Evolutionary conservation across 2,888 invertebrate genomes (phyloP), one percentile per base, ranked within the genome.

Genomic region (Luffia ferchaultella): DNA sequence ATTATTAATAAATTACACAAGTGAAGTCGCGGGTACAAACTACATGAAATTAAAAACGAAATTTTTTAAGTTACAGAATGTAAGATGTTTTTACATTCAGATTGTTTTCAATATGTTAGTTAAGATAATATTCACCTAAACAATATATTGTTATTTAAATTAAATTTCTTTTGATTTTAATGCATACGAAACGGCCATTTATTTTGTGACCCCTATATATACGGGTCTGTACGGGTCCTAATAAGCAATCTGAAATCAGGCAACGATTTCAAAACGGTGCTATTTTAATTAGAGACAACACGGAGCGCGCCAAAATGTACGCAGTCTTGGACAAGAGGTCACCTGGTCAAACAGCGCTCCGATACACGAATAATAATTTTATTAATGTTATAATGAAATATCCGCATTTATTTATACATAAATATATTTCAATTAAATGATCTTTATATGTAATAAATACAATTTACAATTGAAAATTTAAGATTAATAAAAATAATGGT

Each of bases 241-340:
- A 80, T 79, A 74, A 48, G 42, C 48, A 79, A 82, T 82, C 80
- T 80, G 77, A 76, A 80, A 69, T 75, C 80, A 80, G 79, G 80
- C 82, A 79, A 73, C 78, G 80, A 44, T 43, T n/a, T 78, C 79
- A 80, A 80, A 79, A 79, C 76, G 72, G 67, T 74, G 73, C 79
- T 78, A 43, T 79, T 80, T 75, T 63, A 49, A 61, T 70, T 59
- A 65, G 64, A 65, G 64, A 70, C 30, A 67, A 70, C 70, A 46
- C 41, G 49, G 42, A 73, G 73, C 69, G 74, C 74, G 73, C 76
- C 76, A 71, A 78, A 80, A 73, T 67, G 78, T 66, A 63, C 61
- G 56, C 19, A 46, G 50, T 52, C 52, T 46, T 43, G 44, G 50
- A n/a, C 52, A 42, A 48, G 55, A 65, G 62, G 73, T 73, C 72